Evolutionary conservation across 2,797 vertebrate species (phyloP).

Genomic region (Sebastes steindachneri): DNA sequence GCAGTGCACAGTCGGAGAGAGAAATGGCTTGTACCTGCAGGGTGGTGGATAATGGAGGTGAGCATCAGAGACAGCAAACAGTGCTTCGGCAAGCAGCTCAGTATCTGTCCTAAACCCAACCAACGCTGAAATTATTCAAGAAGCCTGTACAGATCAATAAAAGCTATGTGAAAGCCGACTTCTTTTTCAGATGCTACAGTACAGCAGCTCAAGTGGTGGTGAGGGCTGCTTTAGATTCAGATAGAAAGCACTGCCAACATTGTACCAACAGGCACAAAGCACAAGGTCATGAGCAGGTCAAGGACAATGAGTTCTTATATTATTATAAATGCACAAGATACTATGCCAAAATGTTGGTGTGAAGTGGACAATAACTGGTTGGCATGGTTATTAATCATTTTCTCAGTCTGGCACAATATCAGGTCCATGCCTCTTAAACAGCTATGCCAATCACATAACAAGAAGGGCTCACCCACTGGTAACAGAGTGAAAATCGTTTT

Average conservation of each 20-base stretch:
- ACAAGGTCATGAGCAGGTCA: not conserved
- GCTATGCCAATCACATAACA: not conserved
- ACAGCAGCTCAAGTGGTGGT: slow-evolving; percentile 2
- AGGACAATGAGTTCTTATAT: not conserved
- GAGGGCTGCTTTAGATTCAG: slow-evolving; percentile 19
- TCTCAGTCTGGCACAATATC: not conserved
- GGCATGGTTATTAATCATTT: not conserved
- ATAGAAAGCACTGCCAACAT: not conserved
- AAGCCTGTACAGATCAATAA: slow-evolving; percentile 39
- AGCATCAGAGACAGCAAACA: slow-evolving; percentile 55
- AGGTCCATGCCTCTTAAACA: not conserved
- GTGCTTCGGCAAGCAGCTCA: slow-evolving; percentile 34
- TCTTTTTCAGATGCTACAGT: slow-evolving; percentile 22
- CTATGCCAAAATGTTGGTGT: not conserved
- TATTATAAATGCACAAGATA: not conserved
- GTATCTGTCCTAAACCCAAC: slow-evolving; percentile 43
- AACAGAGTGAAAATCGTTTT: not conserved
- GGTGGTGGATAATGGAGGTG: slow-evolving; percentile 66
- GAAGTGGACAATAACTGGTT: not conserved
- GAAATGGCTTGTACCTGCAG: slow-evolving; percentile 69
- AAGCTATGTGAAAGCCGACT: slow-evolving; percentile 15
- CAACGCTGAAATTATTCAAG: slow-evolving; percentile 61
- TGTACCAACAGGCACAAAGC: not conserved
- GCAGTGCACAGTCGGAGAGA: slow-evolving; percentile 53
- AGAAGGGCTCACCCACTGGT: not conserved